phyloP scores from a whole-genome alignment of 1,140 invertebrate genomes.

The Brachionus asplanchnoidis region DNA sequence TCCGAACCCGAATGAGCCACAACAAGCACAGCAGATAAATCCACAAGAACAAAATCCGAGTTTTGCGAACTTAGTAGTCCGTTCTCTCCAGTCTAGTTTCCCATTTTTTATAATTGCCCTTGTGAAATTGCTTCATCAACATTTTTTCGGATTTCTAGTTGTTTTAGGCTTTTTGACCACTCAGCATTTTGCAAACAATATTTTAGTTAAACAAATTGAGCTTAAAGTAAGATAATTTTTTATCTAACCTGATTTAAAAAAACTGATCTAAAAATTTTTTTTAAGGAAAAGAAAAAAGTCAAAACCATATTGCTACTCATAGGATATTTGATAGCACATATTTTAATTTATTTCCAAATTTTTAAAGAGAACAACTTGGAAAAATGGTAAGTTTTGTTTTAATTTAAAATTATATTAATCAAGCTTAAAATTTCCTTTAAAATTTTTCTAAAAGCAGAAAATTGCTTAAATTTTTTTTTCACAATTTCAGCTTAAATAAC shows the following conservation, averaged over 20 bases:
- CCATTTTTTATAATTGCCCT: constrained; percentile 22
- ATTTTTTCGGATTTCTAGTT: constrained; percentile 39
- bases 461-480: no score
- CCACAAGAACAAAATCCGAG: not conserved
- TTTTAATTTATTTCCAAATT: not conserved
- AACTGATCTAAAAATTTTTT: not conserved
- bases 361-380: constrained; percentile 29
- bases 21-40: not conserved
- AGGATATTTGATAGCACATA: not conserved
- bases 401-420: not conserved
- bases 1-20: not conserved
- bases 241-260: not conserved
- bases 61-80: not conserved
- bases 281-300: not conserved
- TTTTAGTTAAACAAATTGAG: constrained; percentile 24
- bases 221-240: constrained; percentile 17
- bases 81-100: not conserved
- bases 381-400: constrained; percentile 18
- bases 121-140: constrained; percentile 34
- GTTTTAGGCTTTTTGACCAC: constrained; percentile 18
- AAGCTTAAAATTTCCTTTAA: not conserved
- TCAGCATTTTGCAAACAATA: constrained; percentile 5
- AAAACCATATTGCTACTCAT: not conserved
- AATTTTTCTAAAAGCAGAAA: no score
- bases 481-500: no score